Evolutionary conservation across 2,888 invertebrate species (phyloP), one percentile per base, ranked within the genome.

Genomic region (Drosophila infuscata): DNA sequence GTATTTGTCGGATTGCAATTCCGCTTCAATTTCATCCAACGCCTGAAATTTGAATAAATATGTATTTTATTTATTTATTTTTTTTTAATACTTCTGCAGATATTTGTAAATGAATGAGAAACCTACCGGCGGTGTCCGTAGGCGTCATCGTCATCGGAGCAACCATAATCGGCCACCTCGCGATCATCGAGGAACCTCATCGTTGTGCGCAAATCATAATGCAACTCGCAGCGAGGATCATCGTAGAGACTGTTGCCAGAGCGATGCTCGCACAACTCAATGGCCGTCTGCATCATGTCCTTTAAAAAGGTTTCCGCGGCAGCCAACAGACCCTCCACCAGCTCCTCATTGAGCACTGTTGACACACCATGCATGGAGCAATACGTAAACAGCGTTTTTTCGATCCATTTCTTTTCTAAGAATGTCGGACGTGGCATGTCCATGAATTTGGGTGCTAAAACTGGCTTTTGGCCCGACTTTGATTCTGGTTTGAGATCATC

Each of bases 251-350:
- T 41, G 32, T 74, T 74, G 41, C 75, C 67, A 0, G 68, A 49
- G 0, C 84, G 89, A 25, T 89, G 75, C 5, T 79, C 79, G 32
- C 79, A 79, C 0, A 72, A 12, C 0, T 73, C 70, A 1, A 85
- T 52, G 0, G 67, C 60, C 0, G 17, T 49, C 3, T 25, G n/a
- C 0, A 79, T 6, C 15, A 75, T 12, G 12, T 53, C 7, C 49
- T 74, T 71, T 61, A 87, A 68, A 30, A 74, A 89, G 17, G 79
- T 76, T n/a, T 81, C 84, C 36, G 88, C 25, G 4, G 79, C 89
- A 6, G 66, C n/a, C 30, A 88, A 35, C 7, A 87, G 15, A 0
- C 49, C 71, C 2, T 76, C 61, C 17, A 87, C 32, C 0, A 84
- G 33, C 5, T 61, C 70, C 0, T 49, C 41, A 1, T 69, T 67